A percentile compares a stretch with the other conserved stretches of the same genome.
phyloP scores from a whole-genome alignment of 2,113 vertebrate species.

The Anseranas semipalmata region DNA sequence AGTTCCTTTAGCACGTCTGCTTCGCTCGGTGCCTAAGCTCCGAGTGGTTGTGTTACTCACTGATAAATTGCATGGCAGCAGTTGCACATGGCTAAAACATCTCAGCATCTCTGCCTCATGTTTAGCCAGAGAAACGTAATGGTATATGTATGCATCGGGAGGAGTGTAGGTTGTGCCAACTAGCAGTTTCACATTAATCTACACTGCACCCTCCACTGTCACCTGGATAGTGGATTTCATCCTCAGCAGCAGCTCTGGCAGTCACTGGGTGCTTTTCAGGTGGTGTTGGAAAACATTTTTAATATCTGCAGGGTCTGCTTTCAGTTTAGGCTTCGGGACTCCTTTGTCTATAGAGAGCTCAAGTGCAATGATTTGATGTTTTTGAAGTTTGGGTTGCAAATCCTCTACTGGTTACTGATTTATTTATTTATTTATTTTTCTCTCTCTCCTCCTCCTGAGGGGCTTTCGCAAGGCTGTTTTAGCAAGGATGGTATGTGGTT shows the following conservation, averaged over 20 bases:
- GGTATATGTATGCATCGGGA: neutral
- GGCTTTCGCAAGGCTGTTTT: neutral
- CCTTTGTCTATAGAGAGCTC: neutral
- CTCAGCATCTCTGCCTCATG: fast-evolving
- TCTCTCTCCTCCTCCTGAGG: neutral
- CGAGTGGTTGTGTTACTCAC: fast-evolving
- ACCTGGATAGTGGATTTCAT: neutral
- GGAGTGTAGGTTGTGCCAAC: neutral
- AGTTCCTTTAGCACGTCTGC: neutral
- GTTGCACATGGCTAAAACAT: fast-evolving
- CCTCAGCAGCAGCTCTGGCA: neutral
- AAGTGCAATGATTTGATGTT: neutral
- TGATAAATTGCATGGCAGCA: fast-evolving
- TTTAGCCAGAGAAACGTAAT: neutral
- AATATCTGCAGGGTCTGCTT: neutral
- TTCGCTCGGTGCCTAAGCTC: neutral
- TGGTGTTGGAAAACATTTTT: neutral
- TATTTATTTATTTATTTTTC: neutral
- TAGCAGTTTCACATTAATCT: neutral
- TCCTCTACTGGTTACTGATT: neutral
- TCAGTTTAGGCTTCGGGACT: neutral
- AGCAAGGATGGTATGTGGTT: neutral
- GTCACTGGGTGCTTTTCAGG: fast-evolving
- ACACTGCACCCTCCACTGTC: fast-evolving
- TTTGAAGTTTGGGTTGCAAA: neutral